Evolutionary conservation across 2,888 invertebrate genomes (phyloP).

Genomic region (Stegana nigrithorax): DNA sequence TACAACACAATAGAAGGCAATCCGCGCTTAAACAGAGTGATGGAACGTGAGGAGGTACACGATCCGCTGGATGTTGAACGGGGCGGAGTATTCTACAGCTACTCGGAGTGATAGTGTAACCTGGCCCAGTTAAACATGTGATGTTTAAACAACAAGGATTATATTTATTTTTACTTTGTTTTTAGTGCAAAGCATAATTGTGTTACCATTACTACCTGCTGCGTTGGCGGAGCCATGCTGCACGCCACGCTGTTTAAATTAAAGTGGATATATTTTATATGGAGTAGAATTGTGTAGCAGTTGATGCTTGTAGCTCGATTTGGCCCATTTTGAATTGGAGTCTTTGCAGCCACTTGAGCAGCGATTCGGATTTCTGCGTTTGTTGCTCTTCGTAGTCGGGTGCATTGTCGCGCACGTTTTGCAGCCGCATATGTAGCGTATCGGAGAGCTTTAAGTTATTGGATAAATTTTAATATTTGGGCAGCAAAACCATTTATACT

Average conservation of each 20-base stretch:
- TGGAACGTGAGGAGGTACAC: slow-evolving; percentile 48
- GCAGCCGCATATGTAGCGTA: slow-evolving; percentile 86
- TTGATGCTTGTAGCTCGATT: slow-evolving; percentile 92
- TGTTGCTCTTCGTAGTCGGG: slow-evolving; percentile 69
- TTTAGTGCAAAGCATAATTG: not conserved
- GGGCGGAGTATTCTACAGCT: slow-evolving; percentile 49
- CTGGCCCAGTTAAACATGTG: not conserved
- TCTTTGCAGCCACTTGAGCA: slow-evolving; percentile 88
- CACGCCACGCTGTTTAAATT: not conserved
- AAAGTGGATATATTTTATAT: slow-evolving; percentile 69
- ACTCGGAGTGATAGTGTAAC: slow-evolving; percentile 35
- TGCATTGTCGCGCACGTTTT: slow-evolving; percentile 87
- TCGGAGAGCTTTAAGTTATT: slow-evolving; percentile 95
- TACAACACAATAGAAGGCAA: slow-evolving; percentile 57
- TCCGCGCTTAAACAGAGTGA: slow-evolving; percentile 45
- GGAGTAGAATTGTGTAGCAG: slow-evolving; percentile 90
- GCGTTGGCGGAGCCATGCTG: not conserved
- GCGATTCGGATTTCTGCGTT: slow-evolving; percentile 68
- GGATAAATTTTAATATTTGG: slow-evolving; percentile 30
- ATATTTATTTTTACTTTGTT: slow-evolving; percentile 13
- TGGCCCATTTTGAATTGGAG: slow-evolving; percentile 98
- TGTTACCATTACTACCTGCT: not conserved
- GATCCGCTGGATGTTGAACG: slow-evolving; percentile 49
- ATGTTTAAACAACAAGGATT: no score
- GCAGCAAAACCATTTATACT: not conserved